Conservation (phyloP, 2,113 vertebrate species). For the Oncorhynchus kisutch region DNA sequence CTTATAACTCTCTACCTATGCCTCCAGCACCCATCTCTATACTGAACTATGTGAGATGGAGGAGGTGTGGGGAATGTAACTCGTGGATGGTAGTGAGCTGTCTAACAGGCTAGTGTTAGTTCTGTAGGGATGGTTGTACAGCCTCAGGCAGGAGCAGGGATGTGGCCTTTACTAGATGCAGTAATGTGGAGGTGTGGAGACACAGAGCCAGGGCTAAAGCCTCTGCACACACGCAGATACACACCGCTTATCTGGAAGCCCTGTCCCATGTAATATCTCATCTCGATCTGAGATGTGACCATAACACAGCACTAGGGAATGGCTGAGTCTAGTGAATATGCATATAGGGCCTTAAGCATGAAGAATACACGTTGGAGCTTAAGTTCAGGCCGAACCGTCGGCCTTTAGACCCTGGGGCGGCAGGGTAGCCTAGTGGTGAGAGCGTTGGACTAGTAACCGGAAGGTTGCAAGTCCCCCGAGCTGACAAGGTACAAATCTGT, state of each 20-base stretch:
- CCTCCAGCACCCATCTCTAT: conserved; percentile 18
- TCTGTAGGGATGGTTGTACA: not conserved
- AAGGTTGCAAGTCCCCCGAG: too few species aligned
- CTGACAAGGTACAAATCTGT: too few species aligned
- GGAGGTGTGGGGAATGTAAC: not conserved
- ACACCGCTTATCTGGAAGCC: conserved; percentile 3
- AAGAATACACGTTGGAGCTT: not conserved
- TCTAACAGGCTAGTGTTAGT: not conserved
- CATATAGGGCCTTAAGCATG: not conserved
- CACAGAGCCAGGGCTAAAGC: not conserved
- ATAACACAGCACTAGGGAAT: not conserved
- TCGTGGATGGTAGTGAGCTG: not conserved
- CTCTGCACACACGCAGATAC: conserved; percentile 7
- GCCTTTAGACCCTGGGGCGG: not conserved
- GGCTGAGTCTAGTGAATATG: not conserved
- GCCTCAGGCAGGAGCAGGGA: conserved; percentile 30
- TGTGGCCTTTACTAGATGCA: conserved; percentile 8
- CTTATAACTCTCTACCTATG: too few species aligned
- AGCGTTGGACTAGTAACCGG: too few species aligned
- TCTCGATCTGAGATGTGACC: conserved; percentile 1
- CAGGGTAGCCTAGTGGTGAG: too few species aligned
- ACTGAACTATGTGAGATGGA: not conserved
- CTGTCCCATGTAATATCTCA: not conserved
- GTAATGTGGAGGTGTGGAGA: not conserved
- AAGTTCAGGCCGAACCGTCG: not conserved